Base-by-base conservation (phyloP, 1,140 invertebrate species). In the Hyphantria cunea region DNA sequence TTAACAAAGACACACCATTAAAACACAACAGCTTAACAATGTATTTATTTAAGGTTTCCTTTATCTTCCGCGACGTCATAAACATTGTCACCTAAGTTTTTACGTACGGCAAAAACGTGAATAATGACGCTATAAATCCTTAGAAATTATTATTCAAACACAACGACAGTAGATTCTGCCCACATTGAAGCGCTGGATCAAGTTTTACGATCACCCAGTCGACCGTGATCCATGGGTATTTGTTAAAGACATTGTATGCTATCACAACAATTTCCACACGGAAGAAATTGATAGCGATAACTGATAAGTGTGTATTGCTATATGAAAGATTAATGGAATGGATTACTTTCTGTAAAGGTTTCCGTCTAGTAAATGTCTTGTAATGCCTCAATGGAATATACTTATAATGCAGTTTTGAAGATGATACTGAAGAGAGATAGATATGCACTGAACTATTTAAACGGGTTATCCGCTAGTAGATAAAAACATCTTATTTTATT, bases 191-290 rank as follows among this genome's bases (percentile, higher is more conserved):
- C 10, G 59, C 5, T 17, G 32, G 60, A 51, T 54, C 60, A 32
- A 41, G 42, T 53, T 63, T 63, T 63, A 64, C 53, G 62, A 64
- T 12, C 51, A 34, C 41, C 39, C 44, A 44, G 55, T 58, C 55
- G 55, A 9, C 9, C 2, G n/a, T 44, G 9, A n/a, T n/a, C n/a
- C 41, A 12, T 44, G 6, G 6, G 0, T n/a, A 44, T 12, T 44
- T 44, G 41, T 44, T 12, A n/a, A 44, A 13, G 9, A 44, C 41
- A 9, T 44, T 44, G 41, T 44, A 44, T 12, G 37, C n/a, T 39
- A 39, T 10, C 37, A 39, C 37, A 25, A 7, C n/a, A 39, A 39
- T 39, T 39, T 39, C 37, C 37, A n/a, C n/a, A 39, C n/a, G 7
- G 37, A 9, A 39, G 7, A 25, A 39, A n/a, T 39, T 39, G 2